Evolutionary conservation across 2,888 invertebrate species (phyloP).

Genomic region (Melanophora roralis): DNA sequence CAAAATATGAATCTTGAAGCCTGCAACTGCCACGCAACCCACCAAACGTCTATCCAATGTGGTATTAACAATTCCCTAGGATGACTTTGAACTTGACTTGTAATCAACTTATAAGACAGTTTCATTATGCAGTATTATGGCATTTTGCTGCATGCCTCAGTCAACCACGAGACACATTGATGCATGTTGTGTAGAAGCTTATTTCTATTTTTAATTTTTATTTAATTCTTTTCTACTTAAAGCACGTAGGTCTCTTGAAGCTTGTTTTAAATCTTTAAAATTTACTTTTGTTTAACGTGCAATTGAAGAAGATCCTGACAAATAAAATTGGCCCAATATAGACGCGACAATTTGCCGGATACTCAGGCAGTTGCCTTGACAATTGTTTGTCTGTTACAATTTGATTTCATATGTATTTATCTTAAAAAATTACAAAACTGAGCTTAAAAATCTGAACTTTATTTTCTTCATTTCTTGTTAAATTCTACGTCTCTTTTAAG

Average conservation of each 20-base stretch:
- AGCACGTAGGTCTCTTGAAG: background rate
- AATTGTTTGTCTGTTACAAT: background rate
- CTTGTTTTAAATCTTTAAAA: background rate
- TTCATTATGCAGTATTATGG: constrained; percentile 34
- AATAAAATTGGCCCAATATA: too few species aligned
- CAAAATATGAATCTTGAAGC: constrained; percentile 7
- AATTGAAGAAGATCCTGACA: too few species aligned
- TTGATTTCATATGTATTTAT: background rate
- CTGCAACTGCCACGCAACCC: constrained; percentile 16
- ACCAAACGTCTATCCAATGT: background rate
- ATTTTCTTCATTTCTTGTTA: too few species aligned
- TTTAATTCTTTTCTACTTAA: constrained; percentile 19
- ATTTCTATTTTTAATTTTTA: constrained; percentile 41
- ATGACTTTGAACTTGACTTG: constrained; percentile 59
- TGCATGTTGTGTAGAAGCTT: background rate
- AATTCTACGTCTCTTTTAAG: too few species aligned
- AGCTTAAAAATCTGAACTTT: too few species aligned
- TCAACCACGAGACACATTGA: background rate
- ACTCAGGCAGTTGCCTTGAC: too few species aligned
- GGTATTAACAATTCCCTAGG: constrained; percentile 18
- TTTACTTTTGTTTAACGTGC: background rate
- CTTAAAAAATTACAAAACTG: too few species aligned
- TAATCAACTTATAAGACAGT: constrained; percentile 39
- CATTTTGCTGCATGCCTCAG: background rate
- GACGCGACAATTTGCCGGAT: too few species aligned